These are phyloP conservation scores for Aleiodes testaceus DNA, from an alignment of 2,888 invertebrate genomes.

Conservation along the genomic window DNA sequence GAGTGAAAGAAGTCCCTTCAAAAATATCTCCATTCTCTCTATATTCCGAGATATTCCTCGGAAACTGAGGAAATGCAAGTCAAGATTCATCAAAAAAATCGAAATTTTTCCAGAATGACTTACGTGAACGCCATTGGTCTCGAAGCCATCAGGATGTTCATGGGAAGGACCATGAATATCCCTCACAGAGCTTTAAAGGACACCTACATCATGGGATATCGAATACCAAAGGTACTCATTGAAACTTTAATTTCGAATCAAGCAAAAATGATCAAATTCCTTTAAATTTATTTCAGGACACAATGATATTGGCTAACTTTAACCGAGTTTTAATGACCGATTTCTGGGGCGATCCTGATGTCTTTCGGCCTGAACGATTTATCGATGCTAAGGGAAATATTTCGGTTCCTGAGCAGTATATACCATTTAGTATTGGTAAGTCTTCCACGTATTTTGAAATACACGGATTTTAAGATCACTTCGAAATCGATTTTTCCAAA, in stretches of 20 bases:
- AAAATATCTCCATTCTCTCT: not conserved
- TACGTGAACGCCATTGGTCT: slow-evolving; percentile 86
- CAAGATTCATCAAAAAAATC: slow-evolving; percentile 28
- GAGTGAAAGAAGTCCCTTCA: too few relatives aligned
- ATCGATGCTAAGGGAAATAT: slow-evolving; percentile 77
- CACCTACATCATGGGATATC: slow-evolving; percentile 81
- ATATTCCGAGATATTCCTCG: too few relatives aligned
- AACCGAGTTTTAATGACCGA: slow-evolving; percentile 82
- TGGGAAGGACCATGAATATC: slow-evolving; percentile 84
- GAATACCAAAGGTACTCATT: slow-evolving; percentile 81
- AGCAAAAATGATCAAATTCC: too few relatives aligned
- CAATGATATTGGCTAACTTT: slow-evolving; percentile 86
- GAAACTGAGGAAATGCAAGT: not conserved
- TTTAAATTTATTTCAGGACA: slow-evolving; percentile 76
- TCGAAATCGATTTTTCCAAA: slow-evolving; percentile 5
- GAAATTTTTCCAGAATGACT: slow-evolving; percentile 79
- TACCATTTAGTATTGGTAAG: slow-evolving; percentile 84
- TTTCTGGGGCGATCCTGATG: slow-evolving; percentile 80
- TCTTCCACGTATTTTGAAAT: too few relatives aligned
- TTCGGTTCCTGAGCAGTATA: slow-evolving; percentile 79
- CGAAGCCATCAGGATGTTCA: slow-evolving; percentile 86
- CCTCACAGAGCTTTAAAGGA: slow-evolving; percentile 86
- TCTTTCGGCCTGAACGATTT: slow-evolving; percentile 85
- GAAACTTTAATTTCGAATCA: not conserved
- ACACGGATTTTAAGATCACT: too few relatives aligned